Evolutionary conservation across 2,888 invertebrate genomes (phyloP).

Genomic region (Nymphalis urticae): DNA sequence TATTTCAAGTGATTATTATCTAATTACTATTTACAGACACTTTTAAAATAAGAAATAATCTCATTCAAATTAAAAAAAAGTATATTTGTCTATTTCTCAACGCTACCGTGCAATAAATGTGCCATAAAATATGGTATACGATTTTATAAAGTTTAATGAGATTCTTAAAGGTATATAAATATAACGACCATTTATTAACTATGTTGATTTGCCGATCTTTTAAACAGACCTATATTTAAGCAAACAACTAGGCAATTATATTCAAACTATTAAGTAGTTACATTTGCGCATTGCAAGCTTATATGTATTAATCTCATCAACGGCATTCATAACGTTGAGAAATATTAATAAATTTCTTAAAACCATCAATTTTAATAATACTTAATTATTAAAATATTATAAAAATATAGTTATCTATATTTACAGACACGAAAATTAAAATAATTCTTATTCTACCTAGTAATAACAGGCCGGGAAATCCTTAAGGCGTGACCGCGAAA

Average conservation of each 20-base stretch:
- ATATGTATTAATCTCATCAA: conserved; percentile 47
- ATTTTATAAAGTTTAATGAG: conserved; percentile 42
- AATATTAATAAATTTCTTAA: conserved; percentile 57
- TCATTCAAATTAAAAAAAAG: conserved; percentile 68
- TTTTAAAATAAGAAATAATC: conserved; percentile 72
- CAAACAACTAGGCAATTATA: conserved; percentile 24
- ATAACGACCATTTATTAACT: conserved; percentile 24
- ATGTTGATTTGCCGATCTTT: conserved; percentile 31
- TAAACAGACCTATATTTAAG: conserved; percentile 29
- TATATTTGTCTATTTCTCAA: conserved; percentile 63
- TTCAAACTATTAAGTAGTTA: not conserved
- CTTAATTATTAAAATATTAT: conserved; percentile 71
- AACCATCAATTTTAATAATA: conserved; percentile 60
- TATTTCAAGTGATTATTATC: conserved; percentile 48
- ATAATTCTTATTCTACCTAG: conserved; percentile 44
- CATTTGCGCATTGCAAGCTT: not conserved
- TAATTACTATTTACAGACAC: conserved; percentile 67
- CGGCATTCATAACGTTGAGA: conserved; percentile 68
- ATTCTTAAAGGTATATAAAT: conserved; percentile 39
- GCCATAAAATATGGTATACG: conserved; percentile 36
- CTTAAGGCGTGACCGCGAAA: conserved; percentile 55
- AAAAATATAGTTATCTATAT: conserved; percentile 75
- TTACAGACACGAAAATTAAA: conserved; percentile 70
- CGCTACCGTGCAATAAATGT: conserved; percentile 41
- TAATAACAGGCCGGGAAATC: conserved; percentile 40